Conservation (phyloP, 1,140 invertebrate species). For the Neodiprion virginianus region DNA sequence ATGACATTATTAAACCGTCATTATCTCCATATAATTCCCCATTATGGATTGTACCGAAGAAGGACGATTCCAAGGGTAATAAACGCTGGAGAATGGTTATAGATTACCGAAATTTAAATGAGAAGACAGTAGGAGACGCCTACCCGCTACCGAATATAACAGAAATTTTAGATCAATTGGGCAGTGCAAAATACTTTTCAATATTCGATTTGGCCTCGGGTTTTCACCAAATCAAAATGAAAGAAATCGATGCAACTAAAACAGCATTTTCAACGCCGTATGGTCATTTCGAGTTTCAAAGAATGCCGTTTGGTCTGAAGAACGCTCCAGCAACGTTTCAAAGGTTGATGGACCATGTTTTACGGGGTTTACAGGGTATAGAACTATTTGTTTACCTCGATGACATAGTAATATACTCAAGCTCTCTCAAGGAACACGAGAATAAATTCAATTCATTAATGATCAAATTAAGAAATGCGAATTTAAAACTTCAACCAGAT, state of each 20-base stretch:
- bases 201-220: constrained; percentile 39
- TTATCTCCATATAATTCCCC: constrained; percentile 5
- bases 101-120: constrained; percentile 51
- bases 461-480: constrained; percentile 37
- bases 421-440: constrained; percentile 50
- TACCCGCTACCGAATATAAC: constrained; percentile 54
- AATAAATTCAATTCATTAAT: constrained; percentile 45
- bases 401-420: constrained; percentile 50
- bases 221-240: constrained; percentile 55
- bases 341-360: constrained; percentile 29
- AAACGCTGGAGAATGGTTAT: constrained; percentile 5
- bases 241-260: constrained; percentile 41
- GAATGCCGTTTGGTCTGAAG: constrained; percentile 45
- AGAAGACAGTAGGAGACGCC: constrained; percentile 51
- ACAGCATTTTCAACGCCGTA: constrained; percentile 47
- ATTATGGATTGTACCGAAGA: neutral
- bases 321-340: constrained; percentile 42
- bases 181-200: constrained; percentile 43
- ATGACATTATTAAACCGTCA: neutral
- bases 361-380: constrained; percentile 36
- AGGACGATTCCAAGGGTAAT: neutral
- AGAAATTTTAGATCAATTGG: constrained; percentile 7
- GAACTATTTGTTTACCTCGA: constrained; percentile 49
- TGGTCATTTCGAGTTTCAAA: neutral
- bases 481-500: constrained; percentile 53